Evolutionary conservation across 1,140 invertebrate genomes (phyloP), one percentile per base, ranked within the genome.

Genomic region (Drosophila bipectinata): DNA sequence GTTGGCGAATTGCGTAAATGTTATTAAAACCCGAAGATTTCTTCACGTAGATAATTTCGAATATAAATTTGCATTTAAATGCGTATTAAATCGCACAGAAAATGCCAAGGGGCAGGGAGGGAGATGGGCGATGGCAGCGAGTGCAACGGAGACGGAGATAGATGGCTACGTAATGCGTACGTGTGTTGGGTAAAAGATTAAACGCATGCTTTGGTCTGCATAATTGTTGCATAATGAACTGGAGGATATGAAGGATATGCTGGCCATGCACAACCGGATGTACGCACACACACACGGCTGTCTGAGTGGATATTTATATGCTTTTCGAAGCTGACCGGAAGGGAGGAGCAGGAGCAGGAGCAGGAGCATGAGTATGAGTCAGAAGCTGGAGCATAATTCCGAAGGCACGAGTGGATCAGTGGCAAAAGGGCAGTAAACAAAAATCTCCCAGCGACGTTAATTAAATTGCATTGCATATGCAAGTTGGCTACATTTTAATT

Each of bases 171-270:
- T 47, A 47, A 18, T 54, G 62, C 37, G 39, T 45, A 73, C 71
- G 71, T 73, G 71, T 73, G 67, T 81, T 79, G 68, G 82, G 60
- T 77, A 79, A 84, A 88, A 83, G 83, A 88, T 88, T 88, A 88
- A 89, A 88, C 79, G 84, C 84, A 83, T 89, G 83, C 84, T 88
- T 88, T 88, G 83, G 84, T 88, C 59, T 77, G 83, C 83, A 88
- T 88, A 88, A 88, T 88, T 88, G 83, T 88, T 88, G 83, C 84
- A 83, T 88, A 88, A 88, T 88, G 83, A 88, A 88, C 84, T 88
- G 84, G 79, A 89, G 79, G 83, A 87, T 88, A 88, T 87, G 78
- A 87, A 88, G 79, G 79, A 88, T 89, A 73, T 89, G 76, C 72
- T 72, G 79, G 48, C 66, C 66, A 72, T 21, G 41, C 72, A 64